Conservation (phyloP, 2,113 vertebrate species). For the Glareola pratincola region DNA sequence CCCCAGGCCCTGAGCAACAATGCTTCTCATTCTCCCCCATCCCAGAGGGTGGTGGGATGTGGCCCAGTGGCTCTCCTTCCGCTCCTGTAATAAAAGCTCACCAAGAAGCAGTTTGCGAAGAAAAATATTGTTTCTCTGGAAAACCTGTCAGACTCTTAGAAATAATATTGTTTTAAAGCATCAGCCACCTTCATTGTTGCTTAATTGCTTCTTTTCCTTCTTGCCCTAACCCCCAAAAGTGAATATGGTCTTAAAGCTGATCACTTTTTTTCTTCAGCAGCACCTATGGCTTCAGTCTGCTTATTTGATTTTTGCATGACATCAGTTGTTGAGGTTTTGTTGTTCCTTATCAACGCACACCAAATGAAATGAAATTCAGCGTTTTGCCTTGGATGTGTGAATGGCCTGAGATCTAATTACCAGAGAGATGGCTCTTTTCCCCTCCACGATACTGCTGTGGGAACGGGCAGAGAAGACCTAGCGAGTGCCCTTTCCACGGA, state of each 20-base stretch:
- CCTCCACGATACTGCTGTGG: background rate
- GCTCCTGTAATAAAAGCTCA: background rate
- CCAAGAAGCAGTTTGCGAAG: background rate
- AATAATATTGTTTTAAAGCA: background rate
- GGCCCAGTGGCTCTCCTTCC: background rate
- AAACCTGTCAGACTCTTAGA: background rate
- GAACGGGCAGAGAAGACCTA: background rate
- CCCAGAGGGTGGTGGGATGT: background rate
- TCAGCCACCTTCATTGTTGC: background rate
- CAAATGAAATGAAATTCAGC: background rate
- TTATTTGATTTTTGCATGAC: background rate
- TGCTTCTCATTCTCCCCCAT: background rate
- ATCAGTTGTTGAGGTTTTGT: background rate
- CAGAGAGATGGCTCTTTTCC: background rate
- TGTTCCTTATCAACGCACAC: background rate
- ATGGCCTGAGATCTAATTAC: background rate
- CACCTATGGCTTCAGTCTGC: background rate
- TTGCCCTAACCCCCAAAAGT: background rate
- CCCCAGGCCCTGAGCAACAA: background rate
- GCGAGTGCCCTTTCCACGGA: accelerated
- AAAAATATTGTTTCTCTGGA: background rate
- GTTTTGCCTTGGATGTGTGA: background rate
- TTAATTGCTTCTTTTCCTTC: background rate
- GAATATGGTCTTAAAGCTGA: background rate
- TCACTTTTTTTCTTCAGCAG: background rate